Conservation (phyloP, 2,888 invertebrate genomes). For the Maniola hyperantus region DNA sequence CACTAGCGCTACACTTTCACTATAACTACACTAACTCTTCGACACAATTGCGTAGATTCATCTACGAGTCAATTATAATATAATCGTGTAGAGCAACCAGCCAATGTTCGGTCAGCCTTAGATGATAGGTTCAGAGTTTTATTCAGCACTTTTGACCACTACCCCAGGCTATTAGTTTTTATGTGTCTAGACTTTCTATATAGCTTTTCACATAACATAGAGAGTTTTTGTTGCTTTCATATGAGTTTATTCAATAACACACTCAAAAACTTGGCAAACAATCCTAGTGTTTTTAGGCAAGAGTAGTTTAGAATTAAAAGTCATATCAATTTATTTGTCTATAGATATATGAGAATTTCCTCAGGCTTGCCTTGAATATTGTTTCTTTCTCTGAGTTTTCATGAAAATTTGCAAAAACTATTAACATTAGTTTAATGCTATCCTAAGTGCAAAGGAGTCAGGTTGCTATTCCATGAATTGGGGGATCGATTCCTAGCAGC, state of each 20-base stretch:
- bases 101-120: conserved; percentile 11
- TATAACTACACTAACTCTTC: too few species aligned
- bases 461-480: too few species aligned
- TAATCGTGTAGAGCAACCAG: background rate
- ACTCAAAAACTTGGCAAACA: background rate
- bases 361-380: too few species aligned
- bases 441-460: too few species aligned
- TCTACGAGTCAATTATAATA: background rate
- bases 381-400: too few species aligned
- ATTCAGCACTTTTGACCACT: conserved; percentile 18
- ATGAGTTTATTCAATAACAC: background rate
- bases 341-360: too few species aligned
- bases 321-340: too few species aligned
- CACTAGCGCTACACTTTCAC: too few species aligned
- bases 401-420: too few species aligned
- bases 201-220: background rate
- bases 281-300: background rate
- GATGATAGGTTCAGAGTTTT: conserved; percentile 29
- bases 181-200: conserved; percentile 15
- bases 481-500: too few species aligned
- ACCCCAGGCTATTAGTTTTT: conserved; percentile 12
- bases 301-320: too few species aligned
- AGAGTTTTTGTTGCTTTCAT: background rate
- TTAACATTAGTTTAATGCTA: too few species aligned
- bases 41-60: background rate